These are phyloP conservation scores for Holothuria leucospilota DNA, from an alignment of 53 echinoderm and acorn worm species.

Conservation along the genomic window DNA sequence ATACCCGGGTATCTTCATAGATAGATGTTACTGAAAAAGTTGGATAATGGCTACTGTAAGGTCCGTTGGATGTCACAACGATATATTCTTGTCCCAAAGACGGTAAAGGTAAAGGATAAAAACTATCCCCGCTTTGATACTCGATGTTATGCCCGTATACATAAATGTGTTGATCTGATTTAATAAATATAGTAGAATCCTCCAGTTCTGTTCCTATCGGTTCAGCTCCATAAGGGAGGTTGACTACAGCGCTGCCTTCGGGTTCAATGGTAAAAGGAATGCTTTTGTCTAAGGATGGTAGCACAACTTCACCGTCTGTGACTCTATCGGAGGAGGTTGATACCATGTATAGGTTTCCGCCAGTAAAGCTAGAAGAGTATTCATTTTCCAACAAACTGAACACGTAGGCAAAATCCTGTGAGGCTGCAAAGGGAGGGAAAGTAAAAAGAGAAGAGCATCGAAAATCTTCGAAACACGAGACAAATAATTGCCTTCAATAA, in stretches of 20 bases:
- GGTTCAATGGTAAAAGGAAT: conserved; percentile 23
- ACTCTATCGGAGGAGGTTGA: not conserved
- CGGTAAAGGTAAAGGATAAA: conserved; percentile 4
- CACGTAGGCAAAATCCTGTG: not conserved
- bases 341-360: not conserved
- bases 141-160: not conserved
- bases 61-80: not conserved
- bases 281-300: not conserved
- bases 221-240: not conserved
- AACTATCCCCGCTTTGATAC: not conserved
- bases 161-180: conserved; percentile 22
- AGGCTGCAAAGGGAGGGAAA: not conserved
- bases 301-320: not conserved
- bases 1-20: not conserved
- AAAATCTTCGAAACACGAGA: too few species aligned
- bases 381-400: conserved; percentile 13
- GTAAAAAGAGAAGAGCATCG: not conserved
- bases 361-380: not conserved
- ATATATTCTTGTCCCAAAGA: conserved; percentile 3
- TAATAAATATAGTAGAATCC: not conserved
- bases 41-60: not conserved
- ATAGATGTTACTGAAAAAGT: conserved; percentile 9
- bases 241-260: not conserved
- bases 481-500: too few species aligned
- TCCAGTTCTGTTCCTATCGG: not conserved